Base-by-base conservation (phyloP, 35 echinoderm and acorn worm species). In the Holothuria glaberrima region DNA sequence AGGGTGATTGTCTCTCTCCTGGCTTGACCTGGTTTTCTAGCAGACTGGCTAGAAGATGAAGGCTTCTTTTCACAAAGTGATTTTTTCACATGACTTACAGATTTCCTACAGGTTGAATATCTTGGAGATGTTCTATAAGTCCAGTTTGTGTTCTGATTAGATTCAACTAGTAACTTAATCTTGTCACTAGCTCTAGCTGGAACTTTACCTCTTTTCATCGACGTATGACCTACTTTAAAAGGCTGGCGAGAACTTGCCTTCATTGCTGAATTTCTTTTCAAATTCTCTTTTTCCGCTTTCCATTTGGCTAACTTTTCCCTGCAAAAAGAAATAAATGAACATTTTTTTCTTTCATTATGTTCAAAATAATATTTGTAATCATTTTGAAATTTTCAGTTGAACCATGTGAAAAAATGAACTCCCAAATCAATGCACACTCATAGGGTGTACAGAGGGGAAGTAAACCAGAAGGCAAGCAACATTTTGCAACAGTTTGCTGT, bases 241-340 rank as follows among this genome's bases (percentile, higher is more conserved):
- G 80, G 80, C 61, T 84, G n/a, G 46, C 58, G 48, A 21, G 80
- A 26, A 25, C 46, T 16, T 28, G 57, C 26, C 34, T 84, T 84
- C 30, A 38, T 20, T 16, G 29, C 54, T 28, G 13, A 27, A 26
- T 84, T 48, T 33, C 31, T 84, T 22, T 84, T 84, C 50, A 54
- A 54, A 54, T 54, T 54, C 20, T 61, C 33, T 54, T 84, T 84
- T 31, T 84, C 80, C 33, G 80, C 57, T 33, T 61, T 84, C 80
- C 80, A 84, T 38, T 84, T 59, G 26, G 57, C 80, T 63, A 84
- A 52, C 31, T 84, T 84, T 54, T 84, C 80, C 80, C 80, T 84
- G 58, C 9, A 84, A 61, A 69, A 69, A 33, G 14, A 29, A 33
- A 18, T 6, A 21, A 33, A 69, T 41, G 7, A 4, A 2, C 36